Percentiles rank a stretch among this genome's conserved stretches.
phyloP scores from a whole-genome alignment of 2,797 vertebrate species.

The Anguilla anguilla region DNA sequence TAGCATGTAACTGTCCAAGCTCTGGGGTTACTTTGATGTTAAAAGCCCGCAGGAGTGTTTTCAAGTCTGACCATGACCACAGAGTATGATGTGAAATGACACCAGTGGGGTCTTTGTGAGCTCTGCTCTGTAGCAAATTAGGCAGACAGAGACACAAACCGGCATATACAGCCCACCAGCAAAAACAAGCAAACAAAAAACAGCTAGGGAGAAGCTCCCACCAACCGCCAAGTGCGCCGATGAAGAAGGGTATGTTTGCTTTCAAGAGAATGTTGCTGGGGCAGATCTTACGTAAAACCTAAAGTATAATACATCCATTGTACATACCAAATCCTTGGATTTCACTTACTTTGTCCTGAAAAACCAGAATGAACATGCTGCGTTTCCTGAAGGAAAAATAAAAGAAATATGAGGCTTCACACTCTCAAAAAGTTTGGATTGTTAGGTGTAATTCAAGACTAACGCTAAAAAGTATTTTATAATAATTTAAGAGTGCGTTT shows the following conservation, averaged over 20 bases:
- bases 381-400: slow-evolving; percentile 71
- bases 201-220: neutral
- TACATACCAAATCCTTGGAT: neutral
- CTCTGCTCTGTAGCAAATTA: neutral
- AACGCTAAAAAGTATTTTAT: neutral
- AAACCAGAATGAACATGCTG: slow-evolving; percentile 69
- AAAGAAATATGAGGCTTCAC: neutral
- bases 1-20: slow-evolving; percentile 4
- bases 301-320: slow-evolving; percentile 1
- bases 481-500: neutral
- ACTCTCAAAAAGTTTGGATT: neutral
- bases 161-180: neutral
- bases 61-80: neutral
- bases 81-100: slow-evolving; percentile 15
- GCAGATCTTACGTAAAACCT: neutral
- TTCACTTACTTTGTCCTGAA: slow-evolving; percentile 83
- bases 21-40: slow-evolving; percentile 32
- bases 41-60: slow-evolving; percentile 2
- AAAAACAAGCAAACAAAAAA: neutral
- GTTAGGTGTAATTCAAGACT: neutral
- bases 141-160: neutral
- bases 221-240: neutral
- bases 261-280: neutral
- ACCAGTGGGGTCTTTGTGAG: slow-evolving; percentile 11
- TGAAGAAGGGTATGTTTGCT: slow-evolving; percentile 17